Percentiles rank a stretch among this genome's conserved stretches.
phyloP scores from a whole-genome alignment of 1,140 invertebrate species.

The Conopomorpha cramerella region DNA sequence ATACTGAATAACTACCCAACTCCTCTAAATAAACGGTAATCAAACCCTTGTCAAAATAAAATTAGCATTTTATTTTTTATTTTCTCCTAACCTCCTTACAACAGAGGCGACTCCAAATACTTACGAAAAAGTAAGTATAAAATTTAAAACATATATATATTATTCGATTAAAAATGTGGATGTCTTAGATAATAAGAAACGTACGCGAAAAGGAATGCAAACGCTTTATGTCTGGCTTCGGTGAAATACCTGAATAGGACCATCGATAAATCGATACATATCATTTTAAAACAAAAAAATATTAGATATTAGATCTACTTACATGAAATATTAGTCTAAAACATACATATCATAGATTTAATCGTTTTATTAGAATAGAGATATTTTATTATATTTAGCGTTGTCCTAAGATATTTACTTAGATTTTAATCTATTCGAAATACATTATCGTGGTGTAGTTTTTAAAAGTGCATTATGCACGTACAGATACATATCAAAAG shows the following conservation, averaged over 20 bases:
- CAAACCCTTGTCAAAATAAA: slow-evolving; percentile 6
- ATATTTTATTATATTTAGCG: slow-evolving; percentile 53
- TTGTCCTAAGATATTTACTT: slow-evolving; percentile 13
- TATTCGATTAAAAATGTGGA: slow-evolving; percentile 37
- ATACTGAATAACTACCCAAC: too few relatives aligned
- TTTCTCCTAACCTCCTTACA: neutral
- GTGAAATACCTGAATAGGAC: slow-evolving; percentile 50
- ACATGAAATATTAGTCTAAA: slow-evolving; percentile 21
- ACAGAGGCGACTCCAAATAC: slow-evolving; percentile 49
- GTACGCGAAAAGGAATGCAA: slow-evolving; percentile 47
- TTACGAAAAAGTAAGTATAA: too few relatives aligned
- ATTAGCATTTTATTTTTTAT: too few relatives aligned
- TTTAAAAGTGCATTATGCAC: slow-evolving; percentile 22
- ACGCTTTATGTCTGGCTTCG: slow-evolving; percentile 58
- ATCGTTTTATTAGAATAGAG: slow-evolving; percentile 12
- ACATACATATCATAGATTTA: slow-evolving; percentile 29
- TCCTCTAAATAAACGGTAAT: too few relatives aligned
- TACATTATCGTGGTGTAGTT: slow-evolving; percentile 10
- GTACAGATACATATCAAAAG: slow-evolving; percentile 39
- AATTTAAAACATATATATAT: too few relatives aligned
- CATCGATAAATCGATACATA: slow-evolving; percentile 50
- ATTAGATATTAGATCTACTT: neutral
- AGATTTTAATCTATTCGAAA: slow-evolving; percentile 9
- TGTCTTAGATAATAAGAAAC: slow-evolving; percentile 25
- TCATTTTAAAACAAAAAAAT: slow-evolving; percentile 22